Evolutionary conservation across 2,797 vertebrate species (phyloP).

Genomic region (Mus caroli): DNA sequence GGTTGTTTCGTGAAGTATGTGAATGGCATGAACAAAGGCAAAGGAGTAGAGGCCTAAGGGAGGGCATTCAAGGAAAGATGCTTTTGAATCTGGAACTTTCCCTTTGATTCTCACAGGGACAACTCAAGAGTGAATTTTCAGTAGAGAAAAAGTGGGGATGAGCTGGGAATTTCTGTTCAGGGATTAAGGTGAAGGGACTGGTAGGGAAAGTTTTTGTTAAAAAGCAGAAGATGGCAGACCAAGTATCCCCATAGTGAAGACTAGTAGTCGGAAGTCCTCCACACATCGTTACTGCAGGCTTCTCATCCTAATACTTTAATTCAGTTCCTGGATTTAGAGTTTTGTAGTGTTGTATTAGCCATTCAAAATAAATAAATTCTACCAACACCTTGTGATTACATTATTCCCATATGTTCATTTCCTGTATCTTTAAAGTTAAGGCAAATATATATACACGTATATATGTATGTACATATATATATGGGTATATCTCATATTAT

Average conservation of each 20-base stretch:
- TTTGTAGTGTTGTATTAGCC: not conserved
- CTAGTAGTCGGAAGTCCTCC: not conserved
- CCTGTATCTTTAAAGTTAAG: not conserved
- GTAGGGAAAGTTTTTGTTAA: not conserved
- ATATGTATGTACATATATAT: not conserved
- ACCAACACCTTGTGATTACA: not conserved
- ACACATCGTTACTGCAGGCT: not conserved
- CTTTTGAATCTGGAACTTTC: constrained; percentile 18
- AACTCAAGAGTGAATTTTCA: constrained; percentile 2
- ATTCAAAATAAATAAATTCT: constrained; percentile 3
- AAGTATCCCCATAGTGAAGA: not conserved
- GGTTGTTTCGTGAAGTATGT: not conserved
- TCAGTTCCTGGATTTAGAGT: not conserved
- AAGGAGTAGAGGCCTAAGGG: not conserved
- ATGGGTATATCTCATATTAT: not conserved
- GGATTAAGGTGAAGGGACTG: not conserved
- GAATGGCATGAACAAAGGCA: not conserved
- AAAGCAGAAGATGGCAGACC: not conserved
- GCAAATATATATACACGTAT: not conserved
- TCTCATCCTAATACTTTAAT: not conserved
- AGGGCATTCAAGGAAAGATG: not conserved
- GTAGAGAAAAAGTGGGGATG: not conserved
- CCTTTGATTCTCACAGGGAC: not conserved
- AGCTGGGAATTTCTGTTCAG: not conserved
- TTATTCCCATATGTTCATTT: not conserved